Percentiles rank a stretch among this genome's conserved stretches.
Conservation (phyloP, 2,797 vertebrate species). For the Lacerta viridis region DNA sequence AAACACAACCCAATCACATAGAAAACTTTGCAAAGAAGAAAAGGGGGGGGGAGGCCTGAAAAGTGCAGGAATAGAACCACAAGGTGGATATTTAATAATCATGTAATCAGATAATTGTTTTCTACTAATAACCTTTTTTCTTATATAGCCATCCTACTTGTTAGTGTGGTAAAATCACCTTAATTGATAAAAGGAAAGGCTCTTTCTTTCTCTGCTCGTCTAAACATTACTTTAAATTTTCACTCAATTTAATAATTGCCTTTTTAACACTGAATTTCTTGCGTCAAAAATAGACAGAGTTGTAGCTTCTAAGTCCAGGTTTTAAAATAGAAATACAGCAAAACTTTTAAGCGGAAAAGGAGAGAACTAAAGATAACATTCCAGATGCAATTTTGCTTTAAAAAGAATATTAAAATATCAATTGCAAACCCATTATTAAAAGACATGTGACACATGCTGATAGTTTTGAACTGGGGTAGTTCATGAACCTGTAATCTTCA, state of each 20-base stretch:
- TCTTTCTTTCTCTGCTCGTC: constrained; percentile 15
- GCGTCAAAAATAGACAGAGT: constrained; percentile 13
- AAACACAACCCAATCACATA: background rate
- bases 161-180: background rate
- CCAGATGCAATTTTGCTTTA: background rate
- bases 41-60: background rate
- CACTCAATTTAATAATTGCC: constrained; percentile 41
- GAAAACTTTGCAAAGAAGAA: background rate
- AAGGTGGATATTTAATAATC: no score
- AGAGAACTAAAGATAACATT: no score
- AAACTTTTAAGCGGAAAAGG: background rate
- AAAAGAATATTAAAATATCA: background rate
- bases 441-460: background rate
- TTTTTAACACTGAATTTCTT: constrained; percentile 3
- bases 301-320: constrained; percentile 27
- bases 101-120: constrained; percentile 6
- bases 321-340: constrained; percentile 18
- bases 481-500: background rate
- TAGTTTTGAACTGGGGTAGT: constrained; percentile 20
- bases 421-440: background rate
- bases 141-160: constrained; percentile 42
- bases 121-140: background rate
- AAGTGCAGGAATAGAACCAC: constrained; percentile 43
- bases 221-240: constrained; percentile 1
- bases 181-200: constrained; percentile 7